These are phyloP conservation scores for Lasioglossum leucozonium DNA, from an alignment of 2,888 invertebrate species.

Conservation along the genomic window DNA sequence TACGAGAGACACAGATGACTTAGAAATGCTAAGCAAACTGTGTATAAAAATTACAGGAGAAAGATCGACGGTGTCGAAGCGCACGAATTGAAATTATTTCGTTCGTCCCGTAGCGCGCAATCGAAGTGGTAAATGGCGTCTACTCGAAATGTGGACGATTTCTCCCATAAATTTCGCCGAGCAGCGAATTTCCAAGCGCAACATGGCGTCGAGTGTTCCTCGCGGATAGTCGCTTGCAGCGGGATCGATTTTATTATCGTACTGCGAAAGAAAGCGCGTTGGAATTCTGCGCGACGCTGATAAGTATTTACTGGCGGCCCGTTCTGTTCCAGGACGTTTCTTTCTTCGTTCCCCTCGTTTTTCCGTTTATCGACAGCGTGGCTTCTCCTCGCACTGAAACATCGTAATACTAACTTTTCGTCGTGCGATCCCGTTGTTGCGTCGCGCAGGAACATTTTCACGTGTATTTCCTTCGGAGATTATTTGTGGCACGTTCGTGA, in stretches of 20 bases:
- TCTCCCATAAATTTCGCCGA: background rate
- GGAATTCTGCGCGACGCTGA: constrained; percentile 72
- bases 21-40: too few relatives aligned
- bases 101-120: background rate
- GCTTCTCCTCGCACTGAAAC: constrained; percentile 44
- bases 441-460: too few relatives aligned
- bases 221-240: constrained; percentile 30
- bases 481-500: too few relatives aligned
- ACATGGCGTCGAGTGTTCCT: constrained; percentile 1
- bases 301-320: constrained; percentile 74
- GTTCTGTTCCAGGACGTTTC: constrained; percentile 48
- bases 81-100: too few relatives aligned
- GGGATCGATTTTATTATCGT: constrained; percentile 69
- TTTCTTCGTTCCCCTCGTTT: constrained; percentile 24
- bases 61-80: too few relatives aligned
- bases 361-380: constrained; percentile 12
- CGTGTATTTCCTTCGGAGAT: too few relatives aligned
- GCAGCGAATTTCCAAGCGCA: constrained; percentile 7
- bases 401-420: constrained; percentile 57
- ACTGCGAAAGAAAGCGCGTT: constrained; percentile 54
- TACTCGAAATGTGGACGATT: background rate
- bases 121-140: background rate
- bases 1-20: too few relatives aligned
- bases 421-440: constrained; percentile 52
- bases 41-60: too few relatives aligned